Conservation (phyloP, 2,113 vertebrate species). For the Rhipidura dahli region DNA sequence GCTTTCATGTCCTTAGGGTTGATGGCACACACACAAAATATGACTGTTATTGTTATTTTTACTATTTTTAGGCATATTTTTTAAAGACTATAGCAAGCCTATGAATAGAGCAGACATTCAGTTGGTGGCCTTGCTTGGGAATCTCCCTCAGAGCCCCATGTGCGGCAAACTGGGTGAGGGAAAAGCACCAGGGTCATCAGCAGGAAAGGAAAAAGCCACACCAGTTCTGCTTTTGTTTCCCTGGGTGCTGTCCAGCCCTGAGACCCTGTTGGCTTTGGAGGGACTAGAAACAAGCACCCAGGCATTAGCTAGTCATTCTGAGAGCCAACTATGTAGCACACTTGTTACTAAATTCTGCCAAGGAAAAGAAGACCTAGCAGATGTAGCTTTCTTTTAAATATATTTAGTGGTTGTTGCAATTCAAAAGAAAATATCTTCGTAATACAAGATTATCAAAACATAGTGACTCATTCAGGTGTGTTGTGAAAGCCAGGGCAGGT, state of each 20-base stretch:
- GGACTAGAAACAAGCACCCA: background rate
- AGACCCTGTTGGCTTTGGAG: background rate
- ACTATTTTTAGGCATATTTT: slow-evolving; percentile 36
- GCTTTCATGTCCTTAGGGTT: background rate
- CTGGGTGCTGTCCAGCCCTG: background rate
- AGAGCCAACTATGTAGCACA: background rate
- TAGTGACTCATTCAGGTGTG: background rate
- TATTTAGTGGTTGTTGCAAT: background rate
- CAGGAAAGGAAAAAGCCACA: background rate
- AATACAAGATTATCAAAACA: background rate
- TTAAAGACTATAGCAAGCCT: background rate
- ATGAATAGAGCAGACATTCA: background rate
- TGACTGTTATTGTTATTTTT: slow-evolving; percentile 31
- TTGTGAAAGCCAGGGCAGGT: background rate
- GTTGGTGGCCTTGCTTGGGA: background rate
- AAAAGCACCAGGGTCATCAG: background rate
- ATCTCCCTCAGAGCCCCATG: background rate
- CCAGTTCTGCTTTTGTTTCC: background rate
- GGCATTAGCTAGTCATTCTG: background rate
- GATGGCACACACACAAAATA: background rate
- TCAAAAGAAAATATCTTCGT: background rate
- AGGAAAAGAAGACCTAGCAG: background rate
- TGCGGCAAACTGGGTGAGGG: background rate
- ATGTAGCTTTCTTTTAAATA: background rate
- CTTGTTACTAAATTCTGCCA: background rate